These are phyloP conservation scores for Blera fallax DNA, from an alignment of 2,888 invertebrate genomes.

Conservation along the genomic window DNA sequence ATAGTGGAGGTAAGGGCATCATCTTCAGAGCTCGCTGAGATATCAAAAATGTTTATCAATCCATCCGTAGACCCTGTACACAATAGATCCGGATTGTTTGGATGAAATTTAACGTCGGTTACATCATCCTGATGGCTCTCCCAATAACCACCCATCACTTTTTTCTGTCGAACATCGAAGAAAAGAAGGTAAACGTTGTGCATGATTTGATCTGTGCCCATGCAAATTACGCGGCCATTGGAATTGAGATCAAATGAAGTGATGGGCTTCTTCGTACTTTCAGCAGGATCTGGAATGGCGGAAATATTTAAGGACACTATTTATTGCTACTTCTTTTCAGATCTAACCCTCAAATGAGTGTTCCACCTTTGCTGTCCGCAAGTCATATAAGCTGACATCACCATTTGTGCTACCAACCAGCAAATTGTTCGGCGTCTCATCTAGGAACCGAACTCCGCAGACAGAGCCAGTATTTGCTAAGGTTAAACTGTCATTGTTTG, in stretches of 20 bases:
- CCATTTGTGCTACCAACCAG: constrained; percentile 78
- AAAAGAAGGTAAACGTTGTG: constrained; percentile 90
- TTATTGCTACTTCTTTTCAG: constrained; percentile 57
- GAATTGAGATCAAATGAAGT: constrained; percentile 89
- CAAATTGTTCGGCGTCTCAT: constrained; percentile 76
- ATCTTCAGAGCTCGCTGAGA: constrained; percentile 88
- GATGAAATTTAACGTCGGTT: constrained; percentile 89
- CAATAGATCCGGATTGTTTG: constrained; percentile 85
- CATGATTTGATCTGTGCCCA: constrained; percentile 87
- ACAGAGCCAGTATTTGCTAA: constrained; percentile 42
- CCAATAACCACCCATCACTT: constrained; percentile 90
- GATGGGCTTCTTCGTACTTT: constrained; percentile 83
- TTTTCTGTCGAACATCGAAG: constrained; percentile 87
- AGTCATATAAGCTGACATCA: constrained; percentile 78
- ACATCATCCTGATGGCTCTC: constrained; percentile 92
- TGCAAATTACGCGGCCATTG: constrained; percentile 87
- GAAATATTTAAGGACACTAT: constrained; percentile 77
- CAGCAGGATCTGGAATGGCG: not conserved
- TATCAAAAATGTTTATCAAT: constrained; percentile 91
- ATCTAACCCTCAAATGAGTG: constrained; percentile 77
- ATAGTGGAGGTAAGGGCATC: constrained; percentile 90
- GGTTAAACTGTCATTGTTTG: not conserved
- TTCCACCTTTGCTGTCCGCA: constrained; percentile 82
- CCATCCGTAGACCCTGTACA: constrained; percentile 92
- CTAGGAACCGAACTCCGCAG: constrained; percentile 78